Percentiles rank a stretch among this genome's conserved stretches.
Evolutionary conservation across 2,113 vertebrate species (phyloP).

Genomic region (Orthonyx spaldingii): DNA sequence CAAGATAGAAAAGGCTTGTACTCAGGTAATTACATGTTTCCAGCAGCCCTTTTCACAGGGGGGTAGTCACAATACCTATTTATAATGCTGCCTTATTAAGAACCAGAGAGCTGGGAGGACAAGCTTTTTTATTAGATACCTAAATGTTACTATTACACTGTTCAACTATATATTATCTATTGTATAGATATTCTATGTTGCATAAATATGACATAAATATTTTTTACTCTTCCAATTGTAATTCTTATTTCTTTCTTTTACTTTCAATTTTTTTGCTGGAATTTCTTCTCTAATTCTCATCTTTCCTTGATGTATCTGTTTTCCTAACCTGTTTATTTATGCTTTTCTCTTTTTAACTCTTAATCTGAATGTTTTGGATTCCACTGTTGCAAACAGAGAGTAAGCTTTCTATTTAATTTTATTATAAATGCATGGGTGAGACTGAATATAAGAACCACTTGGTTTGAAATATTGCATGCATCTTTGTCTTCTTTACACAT

Average conservation of each 20-base stretch:
- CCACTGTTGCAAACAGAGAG: slow-evolving; percentile 52
- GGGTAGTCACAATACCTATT: not conserved
- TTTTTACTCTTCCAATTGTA: not conserved
- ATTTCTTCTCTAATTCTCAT: not conserved
- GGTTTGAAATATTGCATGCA: not conserved
- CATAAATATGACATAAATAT: not conserved
- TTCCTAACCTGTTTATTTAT: not conserved
- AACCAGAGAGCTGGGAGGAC: not conserved
- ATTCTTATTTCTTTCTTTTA: not conserved
- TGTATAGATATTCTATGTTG: not conserved
- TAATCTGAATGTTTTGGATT: slow-evolving; percentile 14
- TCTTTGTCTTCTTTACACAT: not conserved
- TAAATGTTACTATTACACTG: not conserved
- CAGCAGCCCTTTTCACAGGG: not conserved
- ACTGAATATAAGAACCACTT: not conserved
- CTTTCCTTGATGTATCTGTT: not conserved
- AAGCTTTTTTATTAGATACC: not conserved
- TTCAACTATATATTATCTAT: not conserved
- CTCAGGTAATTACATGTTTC: not conserved
- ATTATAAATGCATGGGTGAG: not conserved
- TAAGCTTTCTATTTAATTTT: slow-evolving; percentile 40
- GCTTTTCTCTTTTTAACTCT: not conserved
- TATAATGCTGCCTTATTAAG: not conserved
- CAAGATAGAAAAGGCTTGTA: not conserved
- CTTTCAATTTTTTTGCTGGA: not conserved